These are phyloP conservation scores for Poecilus cupreus DNA, from an alignment of 2,888 invertebrate species.

Conservation along the genomic window DNA sequence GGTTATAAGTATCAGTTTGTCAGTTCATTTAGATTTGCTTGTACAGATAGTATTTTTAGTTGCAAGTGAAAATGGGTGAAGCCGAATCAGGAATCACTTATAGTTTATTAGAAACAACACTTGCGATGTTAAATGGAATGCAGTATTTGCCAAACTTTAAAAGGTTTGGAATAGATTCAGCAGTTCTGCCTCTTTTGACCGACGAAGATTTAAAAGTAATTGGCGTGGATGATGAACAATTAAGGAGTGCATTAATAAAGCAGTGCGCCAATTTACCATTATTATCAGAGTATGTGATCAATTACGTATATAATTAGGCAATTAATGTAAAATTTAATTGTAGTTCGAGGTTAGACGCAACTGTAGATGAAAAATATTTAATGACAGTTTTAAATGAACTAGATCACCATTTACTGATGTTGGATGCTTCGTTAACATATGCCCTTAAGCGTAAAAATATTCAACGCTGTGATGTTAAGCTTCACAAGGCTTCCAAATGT, in stretches of 20 bases:
- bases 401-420: conserved; percentile 35
- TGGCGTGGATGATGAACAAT: conserved; percentile 32
- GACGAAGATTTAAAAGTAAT: conserved; percentile 48
- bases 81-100: neutral
- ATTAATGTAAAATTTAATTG: neutral
- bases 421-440: conserved; percentile 44
- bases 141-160: conserved; percentile 42
- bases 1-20: neutral
- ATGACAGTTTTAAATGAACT: conserved; percentile 17
- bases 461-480: conserved; percentile 27
- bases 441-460: conserved; percentile 35
- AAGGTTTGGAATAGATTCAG: conserved; percentile 23
- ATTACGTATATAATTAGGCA: neutral
- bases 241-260: conserved; percentile 31
- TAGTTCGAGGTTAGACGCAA: conserved; percentile 23
- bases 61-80: too few species aligned
- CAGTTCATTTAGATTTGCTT: too few species aligned
- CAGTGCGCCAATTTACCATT: conserved; percentile 34
- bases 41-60: too few species aligned
- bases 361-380: conserved; percentile 34
- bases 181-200: conserved; percentile 29
- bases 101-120: conserved; percentile 44
- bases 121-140: conserved; percentile 32
- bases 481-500: conserved; percentile 28
- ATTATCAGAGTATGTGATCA: conserved; percentile 40